These are phyloP conservation scores for Girardia tigrina DNA, from an alignment of 2,888 invertebrate species.

Conservation along the genomic window DNA sequence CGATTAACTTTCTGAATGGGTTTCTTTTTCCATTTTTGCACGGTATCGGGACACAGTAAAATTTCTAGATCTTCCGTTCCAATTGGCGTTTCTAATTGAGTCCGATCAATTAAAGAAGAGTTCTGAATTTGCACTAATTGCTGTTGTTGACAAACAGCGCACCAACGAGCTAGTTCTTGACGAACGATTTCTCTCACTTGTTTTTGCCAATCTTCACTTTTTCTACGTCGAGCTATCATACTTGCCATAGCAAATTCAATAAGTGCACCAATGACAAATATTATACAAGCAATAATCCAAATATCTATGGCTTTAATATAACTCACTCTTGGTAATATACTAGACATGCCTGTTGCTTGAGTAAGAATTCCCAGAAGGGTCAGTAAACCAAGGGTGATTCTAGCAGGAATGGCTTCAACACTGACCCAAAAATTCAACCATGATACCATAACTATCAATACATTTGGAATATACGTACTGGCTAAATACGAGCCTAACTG, in stretches of 20 bases:
- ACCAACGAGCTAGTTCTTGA: conserved; percentile 36
- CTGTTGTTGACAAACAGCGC: conserved; percentile 35
- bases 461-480: conserved; percentile 35
- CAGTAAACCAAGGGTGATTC: conserved; percentile 35
- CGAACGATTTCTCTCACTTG: conserved; percentile 36
- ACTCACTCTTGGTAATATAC: conserved; percentile 34
- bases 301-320: conserved; percentile 38
- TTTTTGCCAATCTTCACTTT: conserved; percentile 32
- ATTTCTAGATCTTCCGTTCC: conserved; percentile 11
- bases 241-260: conserved; percentile 37
- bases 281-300: conserved; percentile 37
- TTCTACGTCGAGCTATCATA: conserved; percentile 27
- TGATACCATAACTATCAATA: conserved; percentile 36
- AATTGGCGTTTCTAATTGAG: conserved; percentile 3
- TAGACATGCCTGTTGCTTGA: conserved; percentile 32
- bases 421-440: conserved; percentile 37
- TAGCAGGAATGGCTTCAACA: conserved; percentile 37
- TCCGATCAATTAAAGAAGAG: background rate
- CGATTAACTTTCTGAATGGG: background rate
- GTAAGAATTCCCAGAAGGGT: conserved; percentile 36
- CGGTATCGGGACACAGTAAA: background rate
- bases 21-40: conserved; percentile 23
- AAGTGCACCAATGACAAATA: conserved; percentile 37
- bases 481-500: conserved; percentile 37
- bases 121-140: conserved; percentile 29